Evolutionary conservation across 2,113 vertebrate species (phyloP), one percentile per base, ranked within the genome.

Genomic region (Anolis carolinensis): DNA sequence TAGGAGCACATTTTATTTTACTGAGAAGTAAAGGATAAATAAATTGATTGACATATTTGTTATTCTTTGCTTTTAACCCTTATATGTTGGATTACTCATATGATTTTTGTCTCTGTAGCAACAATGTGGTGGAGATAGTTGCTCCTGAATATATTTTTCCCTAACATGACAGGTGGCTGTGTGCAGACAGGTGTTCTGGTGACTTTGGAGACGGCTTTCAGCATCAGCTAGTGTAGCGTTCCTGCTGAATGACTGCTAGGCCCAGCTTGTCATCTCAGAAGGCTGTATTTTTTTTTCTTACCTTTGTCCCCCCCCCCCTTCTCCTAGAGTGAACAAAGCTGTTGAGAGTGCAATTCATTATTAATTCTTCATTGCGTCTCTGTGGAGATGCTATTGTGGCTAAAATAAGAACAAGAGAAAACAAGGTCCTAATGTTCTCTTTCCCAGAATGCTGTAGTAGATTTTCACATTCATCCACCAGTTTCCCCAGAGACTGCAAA

Each of bases 151-250:
- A 20, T 70, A 79, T 89, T 93, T 90, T 89, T 92, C 59, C 74
- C 76, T 90, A 87, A 30, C 72, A 0, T 94, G 92, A 92, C 93
- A 96, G 91, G 93, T 93, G 89, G 86, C 71, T 89, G 39, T 44
- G 55, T 70, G 82, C 0, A 84, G 7, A 86, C 92, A 94, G 90
- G 89, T 92, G 87, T 88, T 72, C 52, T 88, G 80, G 82, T 79
- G 20, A 88, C 82, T 87, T 77, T n/a, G 74, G 7, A 80, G 79
- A 79, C 91, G 81, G 81, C 87, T 92, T 68, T 93, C 89, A 90
- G 88, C 93, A 87, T 93, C 95, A 95, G 73, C 70, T 84, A 88
- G 67, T 79, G 20, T 18, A 16, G 79, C 3, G 52, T 0, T 88
- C 94, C 92, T 48, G 86, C 82, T 92, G 91, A 77, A 84, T 93